Evolutionary conservation across 2,888 invertebrate species (phyloP).

Genomic region (Anorthoa munda): DNA sequence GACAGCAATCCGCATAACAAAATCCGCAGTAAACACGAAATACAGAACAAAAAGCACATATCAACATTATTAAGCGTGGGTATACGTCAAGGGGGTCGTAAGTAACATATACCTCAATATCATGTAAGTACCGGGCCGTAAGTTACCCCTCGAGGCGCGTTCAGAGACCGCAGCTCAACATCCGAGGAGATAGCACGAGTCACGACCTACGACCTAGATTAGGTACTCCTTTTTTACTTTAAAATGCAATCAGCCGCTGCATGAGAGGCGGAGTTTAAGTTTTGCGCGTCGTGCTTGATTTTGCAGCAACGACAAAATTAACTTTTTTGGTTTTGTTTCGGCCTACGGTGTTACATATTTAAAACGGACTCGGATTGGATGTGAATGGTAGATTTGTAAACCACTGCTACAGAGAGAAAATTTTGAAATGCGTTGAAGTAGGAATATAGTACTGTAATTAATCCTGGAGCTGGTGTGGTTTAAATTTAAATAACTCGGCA

Average conservation of each 20-base stretch:
- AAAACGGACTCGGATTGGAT: not conserved
- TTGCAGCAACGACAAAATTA: slow-evolving; percentile 11
- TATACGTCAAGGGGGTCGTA: slow-evolving; percentile 52
- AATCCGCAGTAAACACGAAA: slow-evolving; percentile 36
- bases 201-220: slow-evolving; percentile 55
- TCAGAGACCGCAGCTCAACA: slow-evolving; percentile 56
- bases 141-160: slow-evolving; percentile 61
- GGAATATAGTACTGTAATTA: not conserved
- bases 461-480: not conserved
- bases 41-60: slow-evolving; percentile 47
- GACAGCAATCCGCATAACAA: slow-evolving; percentile 18
- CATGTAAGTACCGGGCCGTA: slow-evolving; percentile 56
- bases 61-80: slow-evolving; percentile 53
- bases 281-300: slow-evolving; percentile 15
- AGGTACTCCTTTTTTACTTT: slow-evolving; percentile 41
- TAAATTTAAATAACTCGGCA: not conserved
- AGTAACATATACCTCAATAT: slow-evolving; percentile 57
- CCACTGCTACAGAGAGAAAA: not conserved
- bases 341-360: not conserved
- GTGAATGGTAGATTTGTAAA: not conserved
- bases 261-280: slow-evolving; percentile 40
- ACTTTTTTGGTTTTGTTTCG: not conserved
- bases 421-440: not conserved
- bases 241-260: slow-evolving; percentile 53
- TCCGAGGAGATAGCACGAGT: slow-evolving; percentile 53